Evolutionary conservation across 2,888 invertebrate species (phyloP).

Genomic region (Rhamnusium bicolor): DNA sequence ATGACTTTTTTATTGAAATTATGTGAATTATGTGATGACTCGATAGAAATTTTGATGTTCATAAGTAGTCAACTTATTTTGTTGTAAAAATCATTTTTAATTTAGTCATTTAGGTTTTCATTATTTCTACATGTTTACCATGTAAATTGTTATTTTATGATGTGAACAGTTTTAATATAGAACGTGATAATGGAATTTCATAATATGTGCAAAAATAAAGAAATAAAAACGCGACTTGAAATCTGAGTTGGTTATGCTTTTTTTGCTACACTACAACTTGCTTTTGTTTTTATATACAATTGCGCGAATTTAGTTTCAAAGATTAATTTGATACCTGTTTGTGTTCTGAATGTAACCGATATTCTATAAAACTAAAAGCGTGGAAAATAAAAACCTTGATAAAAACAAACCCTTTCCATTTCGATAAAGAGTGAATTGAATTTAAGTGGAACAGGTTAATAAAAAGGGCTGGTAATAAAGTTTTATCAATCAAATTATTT

Average conservation of each 20-base stretch:
- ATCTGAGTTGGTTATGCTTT: slow-evolving; percentile 55
- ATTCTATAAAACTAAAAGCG: slow-evolving; percentile 46
- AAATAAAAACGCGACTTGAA: slow-evolving; percentile 48
- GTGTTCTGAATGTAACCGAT: slow-evolving; percentile 57
- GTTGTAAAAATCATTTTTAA: too few species aligned
- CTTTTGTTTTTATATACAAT: slow-evolving; percentile 60
- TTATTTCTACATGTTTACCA: too few species aligned
- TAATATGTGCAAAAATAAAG: slow-evolving; percentile 12
- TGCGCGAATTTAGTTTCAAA: slow-evolving; percentile 61
- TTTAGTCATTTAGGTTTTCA: too few species aligned
- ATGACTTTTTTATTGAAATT: too few species aligned
- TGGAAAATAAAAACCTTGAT: slow-evolving; percentile 45
- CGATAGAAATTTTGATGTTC: too few species aligned
- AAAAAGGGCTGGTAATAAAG: slow-evolving; percentile 59
- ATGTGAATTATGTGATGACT: too few species aligned
- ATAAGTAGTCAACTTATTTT: too few species aligned
- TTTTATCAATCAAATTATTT: slow-evolving; percentile 66
- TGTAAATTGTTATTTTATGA: too few species aligned
- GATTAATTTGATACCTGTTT: slow-evolving; percentile 58
- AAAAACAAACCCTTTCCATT: slow-evolving; percentile 53
- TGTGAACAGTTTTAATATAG: neutral
- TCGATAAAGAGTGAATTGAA: slow-evolving; percentile 52
- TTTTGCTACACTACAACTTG: slow-evolving; percentile 55
- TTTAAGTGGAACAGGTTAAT: slow-evolving; percentile 52
- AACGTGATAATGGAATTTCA: slow-evolving; percentile 24